These are phyloP conservation scores for Drosophila dives DNA, from an alignment of 2,888 invertebrate genomes.

Conservation along the genomic window DNA sequence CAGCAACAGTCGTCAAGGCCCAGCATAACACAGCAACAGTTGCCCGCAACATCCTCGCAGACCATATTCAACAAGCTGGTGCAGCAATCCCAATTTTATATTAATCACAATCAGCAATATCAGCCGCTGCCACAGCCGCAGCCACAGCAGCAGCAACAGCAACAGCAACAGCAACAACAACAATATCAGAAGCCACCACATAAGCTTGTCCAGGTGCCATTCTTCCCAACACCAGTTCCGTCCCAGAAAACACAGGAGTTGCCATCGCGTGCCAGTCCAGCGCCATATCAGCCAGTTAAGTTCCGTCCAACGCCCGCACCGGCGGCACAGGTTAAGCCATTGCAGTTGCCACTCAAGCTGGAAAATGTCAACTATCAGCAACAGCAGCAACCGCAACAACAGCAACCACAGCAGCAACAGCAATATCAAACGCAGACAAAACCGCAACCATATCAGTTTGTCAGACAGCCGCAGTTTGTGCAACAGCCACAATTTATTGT, in stretches of 20 bases:
- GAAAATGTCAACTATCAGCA: slow-evolving; percentile 77
- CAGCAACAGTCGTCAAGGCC: slow-evolving; percentile 58
- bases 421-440: slow-evolving; percentile 71
- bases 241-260: slow-evolving; percentile 68
- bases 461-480: slow-evolving; percentile 84
- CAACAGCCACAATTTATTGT: slow-evolving; percentile 79
- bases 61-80: slow-evolving; percentile 71
- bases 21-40: slow-evolving; percentile 60
- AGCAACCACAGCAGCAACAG: slow-evolving; percentile 70
- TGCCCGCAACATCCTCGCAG: slow-evolving; percentile 69
- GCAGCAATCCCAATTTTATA: slow-evolving; percentile 78
- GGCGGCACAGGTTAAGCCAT: slow-evolving; percentile 68
- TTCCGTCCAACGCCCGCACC: slow-evolving; percentile 82
- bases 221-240: slow-evolving; percentile 78
- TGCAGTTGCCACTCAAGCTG: slow-evolving; percentile 74
- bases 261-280: slow-evolving; percentile 55
- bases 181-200: slow-evolving; percentile 66
- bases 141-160: slow-evolving; percentile 26
- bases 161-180: slow-evolving; percentile 44
- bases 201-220: slow-evolving; percentile 77
- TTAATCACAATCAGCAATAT: slow-evolving; percentile 80
- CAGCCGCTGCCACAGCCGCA: slow-evolving; percentile 52
- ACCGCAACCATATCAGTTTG: slow-evolving; percentile 84
- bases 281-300: slow-evolving; percentile 83
- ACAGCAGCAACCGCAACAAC: slow-evolving; percentile 70